phyloP scores from a whole-genome alignment of 1,140 invertebrate species.

The Mesaphorura yosii region DNA sequence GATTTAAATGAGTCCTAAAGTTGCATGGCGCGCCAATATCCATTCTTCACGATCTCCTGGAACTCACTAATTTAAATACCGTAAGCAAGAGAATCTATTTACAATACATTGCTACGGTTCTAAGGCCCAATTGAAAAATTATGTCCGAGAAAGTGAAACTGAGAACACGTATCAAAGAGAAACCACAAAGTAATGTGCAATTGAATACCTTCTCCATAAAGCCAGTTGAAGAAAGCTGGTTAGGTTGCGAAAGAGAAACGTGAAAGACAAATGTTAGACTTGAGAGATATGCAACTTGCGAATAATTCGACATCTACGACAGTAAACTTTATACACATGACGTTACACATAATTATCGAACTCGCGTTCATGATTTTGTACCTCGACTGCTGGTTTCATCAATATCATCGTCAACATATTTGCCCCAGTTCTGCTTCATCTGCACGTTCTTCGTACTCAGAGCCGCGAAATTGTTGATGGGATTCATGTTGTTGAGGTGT shows the following conservation, averaged over 20 bases:
- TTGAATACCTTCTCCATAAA: constrained; percentile 21
- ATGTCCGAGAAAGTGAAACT: too few species aligned
- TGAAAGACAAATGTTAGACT: neutral
- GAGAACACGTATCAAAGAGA: too few species aligned
- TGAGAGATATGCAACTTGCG: neutral
- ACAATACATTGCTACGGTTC: neutral
- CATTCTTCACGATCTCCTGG: too few species aligned
- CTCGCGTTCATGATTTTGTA: neutral
- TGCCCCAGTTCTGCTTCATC: constrained; percentile 13
- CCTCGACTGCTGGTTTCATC: neutral
- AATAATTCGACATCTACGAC: too few species aligned
- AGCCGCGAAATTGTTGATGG: constrained; percentile 23
- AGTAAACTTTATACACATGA: too few species aligned
- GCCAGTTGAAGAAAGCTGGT: constrained; percentile 24
- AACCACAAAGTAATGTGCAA: neutral
- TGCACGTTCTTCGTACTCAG: constrained; percentile 21
- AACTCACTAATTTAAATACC: neutral
- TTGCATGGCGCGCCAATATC: neutral
- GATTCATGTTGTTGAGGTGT: constrained; percentile 16
- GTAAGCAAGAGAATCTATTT: neutral
- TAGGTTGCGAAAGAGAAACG: neutral
- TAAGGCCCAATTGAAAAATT: too few species aligned
- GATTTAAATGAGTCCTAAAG: neutral
- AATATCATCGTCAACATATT: neutral
- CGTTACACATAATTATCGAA: too few species aligned